A percentile compares a stretch with the other conserved stretches of the same genome.
These are phyloP conservation scores for Vidua macroura DNA, from an alignment of 2,113 vertebrate species.

Conservation along the genomic window DNA sequence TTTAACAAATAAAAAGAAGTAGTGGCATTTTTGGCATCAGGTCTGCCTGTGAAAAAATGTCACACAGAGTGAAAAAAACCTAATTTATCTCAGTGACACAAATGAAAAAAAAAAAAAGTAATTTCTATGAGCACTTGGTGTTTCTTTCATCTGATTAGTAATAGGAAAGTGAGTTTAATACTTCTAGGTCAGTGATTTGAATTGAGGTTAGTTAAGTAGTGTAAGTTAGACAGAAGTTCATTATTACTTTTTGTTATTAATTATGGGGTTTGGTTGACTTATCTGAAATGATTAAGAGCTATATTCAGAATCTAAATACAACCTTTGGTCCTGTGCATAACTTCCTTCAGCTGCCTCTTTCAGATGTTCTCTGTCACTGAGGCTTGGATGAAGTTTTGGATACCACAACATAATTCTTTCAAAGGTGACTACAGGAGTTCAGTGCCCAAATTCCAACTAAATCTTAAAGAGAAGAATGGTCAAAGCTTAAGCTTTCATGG, in stretches of 20 bases:
- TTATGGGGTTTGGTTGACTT: neutral
- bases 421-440: neutral
- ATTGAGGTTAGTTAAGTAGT: slow-evolving; percentile 30
- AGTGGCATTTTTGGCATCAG: neutral
- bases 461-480: neutral
- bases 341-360: neutral
- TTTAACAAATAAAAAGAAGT: neutral
- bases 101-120: neutral
- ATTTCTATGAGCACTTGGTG: neutral
- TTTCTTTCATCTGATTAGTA: slow-evolving; percentile 15
- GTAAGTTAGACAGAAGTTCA: slow-evolving; percentile 10
- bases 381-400: neutral
- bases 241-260: slow-evolving; percentile 40
- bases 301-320: neutral
- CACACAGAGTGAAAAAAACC: neutral
- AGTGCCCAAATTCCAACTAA: neutral
- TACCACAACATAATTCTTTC: neutral
- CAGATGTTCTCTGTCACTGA: neutral
- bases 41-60: neutral
- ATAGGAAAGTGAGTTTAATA: neutral
- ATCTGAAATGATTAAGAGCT: slow-evolving; percentile 1
- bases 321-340: neutral
- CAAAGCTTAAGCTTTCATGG: neutral
- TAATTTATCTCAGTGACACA: neutral
- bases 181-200: slow-evolving; percentile 48